These are phyloP conservation scores for Latrodectus hesperus DNA, from an alignment of 2,888 invertebrate species.

Conservation along the genomic window DNA sequence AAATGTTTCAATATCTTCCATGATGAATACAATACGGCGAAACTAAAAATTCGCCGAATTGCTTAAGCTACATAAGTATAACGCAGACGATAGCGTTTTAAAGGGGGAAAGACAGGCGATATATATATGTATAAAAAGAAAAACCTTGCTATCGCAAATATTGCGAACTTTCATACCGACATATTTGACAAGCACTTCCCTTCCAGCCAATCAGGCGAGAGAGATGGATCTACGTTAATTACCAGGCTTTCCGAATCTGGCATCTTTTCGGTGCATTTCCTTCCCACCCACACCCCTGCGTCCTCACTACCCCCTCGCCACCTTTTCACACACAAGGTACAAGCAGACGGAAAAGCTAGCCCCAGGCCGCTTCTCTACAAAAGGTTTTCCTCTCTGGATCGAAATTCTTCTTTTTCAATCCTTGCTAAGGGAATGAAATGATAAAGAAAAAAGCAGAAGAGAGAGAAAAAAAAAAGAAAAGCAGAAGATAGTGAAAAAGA, in stretches of 20 bases:
- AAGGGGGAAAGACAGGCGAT: conserved; percentile 24
- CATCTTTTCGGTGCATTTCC: conserved; percentile 45
- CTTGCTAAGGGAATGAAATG: conserved; percentile 34
- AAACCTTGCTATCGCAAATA: conserved; percentile 54
- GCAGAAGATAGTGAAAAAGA: neutral
- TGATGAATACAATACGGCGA: conserved; percentile 19
- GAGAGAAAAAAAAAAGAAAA: conserved; percentile 25
- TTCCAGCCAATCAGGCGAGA: conserved; percentile 64
- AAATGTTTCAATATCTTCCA: too few relatives aligned
- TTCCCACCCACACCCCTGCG: conserved; percentile 12
- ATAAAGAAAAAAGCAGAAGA: conserved; percentile 25
- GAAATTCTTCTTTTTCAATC: conserved; percentile 57
- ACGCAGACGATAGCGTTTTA: conserved; percentile 38
- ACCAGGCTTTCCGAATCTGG: conserved; percentile 66
- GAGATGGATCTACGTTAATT: conserved; percentile 66
- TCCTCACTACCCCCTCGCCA: neutral
- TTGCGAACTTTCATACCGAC: conserved; percentile 64
- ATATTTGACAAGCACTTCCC: conserved; percentile 66
- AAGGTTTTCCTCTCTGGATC: conserved; percentile 41
- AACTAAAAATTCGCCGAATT: conserved; percentile 19
- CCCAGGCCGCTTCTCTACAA: conserved; percentile 45
- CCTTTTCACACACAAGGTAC: conserved; percentile 43
- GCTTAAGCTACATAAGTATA: conserved; percentile 9
- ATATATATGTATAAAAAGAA: conserved; percentile 11
- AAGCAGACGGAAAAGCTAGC: conserved; percentile 26